Base-by-base conservation (phyloP, 1,140 invertebrate genomes). In the Drosophila sproati region DNA sequence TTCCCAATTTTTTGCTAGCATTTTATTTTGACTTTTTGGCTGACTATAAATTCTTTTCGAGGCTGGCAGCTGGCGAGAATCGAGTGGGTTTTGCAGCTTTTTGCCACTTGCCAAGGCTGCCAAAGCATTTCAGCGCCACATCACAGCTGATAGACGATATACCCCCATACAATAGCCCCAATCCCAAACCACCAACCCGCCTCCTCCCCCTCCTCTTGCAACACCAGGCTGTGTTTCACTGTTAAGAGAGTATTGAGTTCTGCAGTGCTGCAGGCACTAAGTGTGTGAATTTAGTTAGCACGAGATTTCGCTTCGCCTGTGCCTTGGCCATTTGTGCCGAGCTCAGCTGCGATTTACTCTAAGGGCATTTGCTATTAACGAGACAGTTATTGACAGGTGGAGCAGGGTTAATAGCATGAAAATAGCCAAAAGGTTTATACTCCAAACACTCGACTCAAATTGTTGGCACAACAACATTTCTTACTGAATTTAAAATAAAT, bases 221-320 rank as follows among this genome's bases (percentile, higher is more conserved):
- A 6, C 28, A 1, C 10, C 29, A 28, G 47, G 57, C 57, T 48
- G 31, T 29, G 45, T 8, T 68, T 52, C 51, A 39, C 7, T 39
- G 37, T 39, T 39, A 41, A 43, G 39, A n/a, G 39, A 43, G 39
- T 43, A 47, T 55, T 62, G 47, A 59, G 55, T 59, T 51, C 32
- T 70, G 57, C 72, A 74, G 43, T 41, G 57, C 66, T 74, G 57
- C 51, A 71, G 73, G 73, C 73, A 68, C 59, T 71, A 75, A 75
- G 59, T 75, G 73, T 75, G 59, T 59, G 52, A 71, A 75, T 71
- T 75, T 60, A 75, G 73, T 75, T 75, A 59, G 73, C 60, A 52
- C 35, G 32, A 72, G 73, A 75, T 71, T 75, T 72, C 29, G n/a
- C 5, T 31, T 45, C 47, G 10, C 8, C 37, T 43, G 45, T 59